A percentile compares a stretch with the other conserved stretches of the same genome.
Evolutionary conservation across 2,888 invertebrate genomes (phyloP).

Genomic region (Idaea aversata): DNA sequence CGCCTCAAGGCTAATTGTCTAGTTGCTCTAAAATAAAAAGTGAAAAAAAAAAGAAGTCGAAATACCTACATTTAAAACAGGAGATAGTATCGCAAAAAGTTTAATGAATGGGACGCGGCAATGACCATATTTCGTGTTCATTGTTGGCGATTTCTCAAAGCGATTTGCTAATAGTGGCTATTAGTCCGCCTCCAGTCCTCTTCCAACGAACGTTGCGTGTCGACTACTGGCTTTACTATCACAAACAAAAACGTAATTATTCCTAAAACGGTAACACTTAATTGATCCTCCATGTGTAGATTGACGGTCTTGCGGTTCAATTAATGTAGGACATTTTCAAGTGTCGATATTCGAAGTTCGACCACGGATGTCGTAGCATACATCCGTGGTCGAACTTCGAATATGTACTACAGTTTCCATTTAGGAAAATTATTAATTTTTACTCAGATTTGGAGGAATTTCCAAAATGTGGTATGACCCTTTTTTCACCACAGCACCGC

Average conservation of each 20-base stretch:
- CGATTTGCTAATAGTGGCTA: conserved; percentile 72
- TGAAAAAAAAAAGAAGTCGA: conserved; percentile 51
- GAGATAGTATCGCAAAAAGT: conserved; percentile 62
- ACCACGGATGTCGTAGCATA: too few species aligned
- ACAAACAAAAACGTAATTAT: conserved; percentile 68
- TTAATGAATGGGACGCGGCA: conserved; percentile 68
- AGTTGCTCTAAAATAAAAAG: conserved; percentile 55
- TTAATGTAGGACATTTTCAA: conserved; percentile 51
- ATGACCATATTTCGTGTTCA: conserved; percentile 73
- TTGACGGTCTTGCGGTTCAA: conserved; percentile 58
- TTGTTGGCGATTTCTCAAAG: conserved; percentile 74
- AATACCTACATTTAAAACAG: conserved; percentile 60
- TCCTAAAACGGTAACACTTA: conserved; percentile 71
- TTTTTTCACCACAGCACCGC: too few species aligned
- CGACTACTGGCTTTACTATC: conserved; percentile 61
- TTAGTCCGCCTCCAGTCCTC: conserved; percentile 63
- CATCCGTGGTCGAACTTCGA: too few species aligned
- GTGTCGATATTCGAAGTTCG: conserved; percentile 42
- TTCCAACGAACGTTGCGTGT: conserved; percentile 54
- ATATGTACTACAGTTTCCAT: too few species aligned
- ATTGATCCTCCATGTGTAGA: conserved; percentile 58
- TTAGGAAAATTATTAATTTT: too few species aligned
- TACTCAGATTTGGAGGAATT: too few species aligned
- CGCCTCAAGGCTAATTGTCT: conserved; percentile 56
- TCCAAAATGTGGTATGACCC: too few species aligned